Base-by-base conservation (phyloP, 2,113 vertebrate genomes). In the Pelusios castaneus region DNA sequence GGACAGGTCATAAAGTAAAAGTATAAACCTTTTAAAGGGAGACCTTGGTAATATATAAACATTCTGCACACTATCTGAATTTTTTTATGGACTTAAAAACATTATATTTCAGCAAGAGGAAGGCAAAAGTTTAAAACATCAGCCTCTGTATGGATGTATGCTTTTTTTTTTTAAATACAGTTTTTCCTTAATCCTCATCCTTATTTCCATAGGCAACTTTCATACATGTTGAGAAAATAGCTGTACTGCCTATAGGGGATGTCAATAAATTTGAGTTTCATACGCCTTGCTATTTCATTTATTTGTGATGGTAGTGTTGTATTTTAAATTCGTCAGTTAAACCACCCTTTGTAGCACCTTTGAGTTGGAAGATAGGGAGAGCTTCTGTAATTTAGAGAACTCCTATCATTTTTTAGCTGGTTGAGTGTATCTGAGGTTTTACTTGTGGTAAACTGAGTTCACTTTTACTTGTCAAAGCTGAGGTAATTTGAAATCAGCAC, bases 1-100 rank as follows among this genome's bases (percentile, higher is more conserved):
- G 98, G 98, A 98, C 98, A 98, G 98, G 98, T 98, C 98, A 98
- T 98, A 98, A 98, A 98, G 98, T 98, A 98, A 98, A 98, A 98
- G 98, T 98, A 98, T 98, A 98, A 98, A 98, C 98, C 98, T 98
- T 98, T 98, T 98, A 98, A 98, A 98, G 97, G 97, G 97, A 98
- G 98, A 98, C 98, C 98, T 98, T 98, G 98, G 97, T 98, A 97
- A 98, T 98, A 98, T 98, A 98, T 98, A 98, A 98, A 98, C 98
- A 98, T 98, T 98, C 97, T 98, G 97, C 96, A 97, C 97, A 98
- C 97, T 98, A 98, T 98, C 98, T 98, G 97, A 98, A 98, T 94
- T 98, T 98, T 97, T 97, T 98, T 98, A 98, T 97, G 95, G 98
- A 96, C 96, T 97, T 93, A 93, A 97, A 98, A 98, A 98, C 97